Evolutionary conservation across 2,113 vertebrate genomes (phyloP), one percentile per base, ranked within the genome.

Genomic region (Tautogolabrus adspersus): DNA sequence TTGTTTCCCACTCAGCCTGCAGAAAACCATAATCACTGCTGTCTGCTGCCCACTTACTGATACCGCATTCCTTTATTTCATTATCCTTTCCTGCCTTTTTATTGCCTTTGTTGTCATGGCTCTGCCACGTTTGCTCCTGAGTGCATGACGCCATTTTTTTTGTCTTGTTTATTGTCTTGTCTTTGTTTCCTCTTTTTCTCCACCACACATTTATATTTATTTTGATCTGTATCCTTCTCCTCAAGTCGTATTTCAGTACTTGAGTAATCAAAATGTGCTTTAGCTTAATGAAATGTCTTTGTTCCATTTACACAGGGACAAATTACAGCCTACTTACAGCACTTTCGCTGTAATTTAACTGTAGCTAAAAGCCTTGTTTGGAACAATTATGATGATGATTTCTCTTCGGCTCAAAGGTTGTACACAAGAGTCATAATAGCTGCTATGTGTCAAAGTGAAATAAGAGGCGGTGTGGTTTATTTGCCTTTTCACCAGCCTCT

Each of bases 331-430:
- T 66, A 47, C 54, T 71, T 77, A 57, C 10, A 69, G 58, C 58
- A 66, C 34, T 70, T 81, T 80, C 61, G 59, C 67, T 83, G 71
- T 70, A 68, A 82, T 78, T 63, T 66, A 68, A 67, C 67, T 47
- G 55, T 9, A 21, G 70, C 81, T 72, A 66, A 85, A 87, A 77
- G 66, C 58, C 66, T 66, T 63, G 61, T 82, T 83, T 86, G 18
- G 47, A 72, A 63, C 75, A 26, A 72, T 79, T 65, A 75, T 47
- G 66, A 49, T 72, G 67, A 87, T 75, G 73, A 67, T 55, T 75
- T 63, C 12, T 15, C 55, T 19, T 18, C 9, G 46, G 42, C 81
- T 73, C 54, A 44, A 37, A 66, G 74, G 60, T 23, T 44, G 10
- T n/a, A 23, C 65, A 74, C 16, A 60, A 34, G 23, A 77, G 54